Evolutionary conservation across 2,888 invertebrate species (phyloP).

Genomic region (Apamea sordens): DNA sequence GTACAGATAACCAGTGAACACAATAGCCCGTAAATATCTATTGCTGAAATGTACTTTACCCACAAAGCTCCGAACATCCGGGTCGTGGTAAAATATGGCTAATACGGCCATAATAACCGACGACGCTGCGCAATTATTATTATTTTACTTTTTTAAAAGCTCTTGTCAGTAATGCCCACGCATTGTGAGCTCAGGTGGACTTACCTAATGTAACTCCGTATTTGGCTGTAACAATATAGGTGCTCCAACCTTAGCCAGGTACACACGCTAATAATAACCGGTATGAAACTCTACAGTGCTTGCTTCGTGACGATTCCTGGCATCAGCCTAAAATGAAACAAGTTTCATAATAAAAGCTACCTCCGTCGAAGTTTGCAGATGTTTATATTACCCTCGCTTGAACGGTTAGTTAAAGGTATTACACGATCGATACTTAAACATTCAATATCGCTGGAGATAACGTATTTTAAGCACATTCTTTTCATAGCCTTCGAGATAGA

Average conservation of each 20-base stretch:
- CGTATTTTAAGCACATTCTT: constrained; percentile 29
- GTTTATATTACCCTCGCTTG: constrained; percentile 56
- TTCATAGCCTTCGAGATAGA: constrained; percentile 19
- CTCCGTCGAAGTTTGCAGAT: constrained; percentile 50
- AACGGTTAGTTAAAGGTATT: constrained; percentile 58
- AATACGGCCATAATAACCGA: background rate
- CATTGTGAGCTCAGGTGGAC: background rate
- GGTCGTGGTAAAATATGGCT: constrained; percentile 5
- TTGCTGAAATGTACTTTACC: constrained; percentile 7
- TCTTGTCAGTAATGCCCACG: background rate
- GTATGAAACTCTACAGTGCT: constrained; percentile 7
- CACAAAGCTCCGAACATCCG: background rate
- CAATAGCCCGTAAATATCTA: constrained; percentile 13
- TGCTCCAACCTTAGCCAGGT: background rate
- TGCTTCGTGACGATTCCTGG: constrained; percentile 24
- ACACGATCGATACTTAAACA: constrained; percentile 49
- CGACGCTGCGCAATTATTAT: background rate
- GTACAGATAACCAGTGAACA: background rate
- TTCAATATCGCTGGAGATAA: constrained; percentile 36
- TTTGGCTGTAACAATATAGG: background rate
- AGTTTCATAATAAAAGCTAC: constrained; percentile 48
- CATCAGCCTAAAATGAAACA: constrained; percentile 42
- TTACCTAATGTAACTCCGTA: background rate
- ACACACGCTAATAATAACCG: constrained; percentile 21
- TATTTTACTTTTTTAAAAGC: background rate